phyloP scores from a whole-genome alignment of 1,140 invertebrate genomes.

The Neodiprion lecontei region DNA sequence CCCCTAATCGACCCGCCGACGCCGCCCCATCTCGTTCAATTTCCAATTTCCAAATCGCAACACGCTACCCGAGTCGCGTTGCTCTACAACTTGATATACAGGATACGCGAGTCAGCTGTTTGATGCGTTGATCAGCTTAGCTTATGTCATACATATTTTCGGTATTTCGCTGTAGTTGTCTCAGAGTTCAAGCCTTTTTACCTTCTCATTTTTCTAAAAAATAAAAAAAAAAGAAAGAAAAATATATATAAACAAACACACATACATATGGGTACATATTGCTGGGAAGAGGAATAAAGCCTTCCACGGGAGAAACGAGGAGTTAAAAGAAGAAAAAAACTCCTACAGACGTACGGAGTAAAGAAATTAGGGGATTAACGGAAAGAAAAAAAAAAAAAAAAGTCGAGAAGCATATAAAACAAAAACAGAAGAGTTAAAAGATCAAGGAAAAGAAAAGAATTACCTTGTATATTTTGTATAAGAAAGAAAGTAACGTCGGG shows the following conservation, averaged over 20 bases:
- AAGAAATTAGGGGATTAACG: not conserved
- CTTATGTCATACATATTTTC: slow-evolving; percentile 1
- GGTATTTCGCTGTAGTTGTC: not conserved
- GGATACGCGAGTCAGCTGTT: not conserved
- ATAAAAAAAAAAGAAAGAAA: not conserved
- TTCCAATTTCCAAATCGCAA: too few relatives aligned
- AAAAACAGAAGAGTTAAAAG: not conserved
- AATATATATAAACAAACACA: not conserved
- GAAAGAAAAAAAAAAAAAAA: not conserved
- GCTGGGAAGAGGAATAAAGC: not conserved
- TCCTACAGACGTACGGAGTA: too few relatives aligned
- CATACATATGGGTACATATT: too few relatives aligned
- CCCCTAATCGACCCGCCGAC: too few relatives aligned
- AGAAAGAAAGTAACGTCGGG: not conserved
- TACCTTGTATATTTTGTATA: too few relatives aligned
- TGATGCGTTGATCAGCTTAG: not conserved
- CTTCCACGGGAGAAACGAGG: not conserved
- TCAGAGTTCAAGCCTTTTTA: not conserved
- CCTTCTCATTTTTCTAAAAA: not conserved
- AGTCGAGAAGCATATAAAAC: not conserved
- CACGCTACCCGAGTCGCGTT: too few relatives aligned
- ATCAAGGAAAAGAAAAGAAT: not conserved
- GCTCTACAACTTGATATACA: too few relatives aligned
- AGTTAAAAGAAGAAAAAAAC: not conserved
- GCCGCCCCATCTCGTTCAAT: too few relatives aligned